phyloP scores from a whole-genome alignment of 2,797 vertebrate genomes.

The Manis crassicaudata region DNA sequence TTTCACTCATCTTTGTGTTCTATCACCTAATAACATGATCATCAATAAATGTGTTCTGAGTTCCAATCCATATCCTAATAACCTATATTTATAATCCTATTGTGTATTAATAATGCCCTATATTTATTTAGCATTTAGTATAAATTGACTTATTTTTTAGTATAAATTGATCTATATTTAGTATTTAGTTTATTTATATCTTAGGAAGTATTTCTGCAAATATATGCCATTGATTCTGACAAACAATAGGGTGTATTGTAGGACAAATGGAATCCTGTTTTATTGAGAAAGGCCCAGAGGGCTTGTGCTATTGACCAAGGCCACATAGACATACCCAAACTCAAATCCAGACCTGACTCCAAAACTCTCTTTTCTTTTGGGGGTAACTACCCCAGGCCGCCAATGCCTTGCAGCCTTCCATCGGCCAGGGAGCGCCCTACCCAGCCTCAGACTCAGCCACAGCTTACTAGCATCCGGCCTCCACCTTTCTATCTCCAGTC shows the following conservation, averaged over 20 bases:
- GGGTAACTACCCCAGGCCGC: background rate
- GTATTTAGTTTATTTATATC: background rate
- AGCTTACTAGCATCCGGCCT: no score
- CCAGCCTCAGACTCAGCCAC: background rate
- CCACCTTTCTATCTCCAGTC: background rate
- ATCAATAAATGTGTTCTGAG: background rate
- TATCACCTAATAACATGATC: background rate
- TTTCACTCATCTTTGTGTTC: background rate
- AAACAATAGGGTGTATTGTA: background rate
- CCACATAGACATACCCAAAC: background rate
- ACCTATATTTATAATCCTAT: background rate
- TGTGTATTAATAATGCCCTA: background rate
- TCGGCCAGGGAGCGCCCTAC: no score
- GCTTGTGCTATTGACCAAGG: background rate
- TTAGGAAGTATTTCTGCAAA: background rate
- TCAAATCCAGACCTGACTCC: background rate
- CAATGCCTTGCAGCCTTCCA: background rate
- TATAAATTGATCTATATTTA: background rate
- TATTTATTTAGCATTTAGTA: background rate
- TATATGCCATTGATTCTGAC: background rate
- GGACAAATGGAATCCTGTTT: background rate
- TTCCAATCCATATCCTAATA: background rate
- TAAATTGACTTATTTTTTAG: background rate
- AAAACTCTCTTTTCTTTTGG: background rate
- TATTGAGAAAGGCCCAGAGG: background rate